A percentile compares a stretch with the other conserved stretches of the same genome.
phyloP scores from a whole-genome alignment of 2,888 invertebrate species.

The Dolichopus griseipennis region DNA sequence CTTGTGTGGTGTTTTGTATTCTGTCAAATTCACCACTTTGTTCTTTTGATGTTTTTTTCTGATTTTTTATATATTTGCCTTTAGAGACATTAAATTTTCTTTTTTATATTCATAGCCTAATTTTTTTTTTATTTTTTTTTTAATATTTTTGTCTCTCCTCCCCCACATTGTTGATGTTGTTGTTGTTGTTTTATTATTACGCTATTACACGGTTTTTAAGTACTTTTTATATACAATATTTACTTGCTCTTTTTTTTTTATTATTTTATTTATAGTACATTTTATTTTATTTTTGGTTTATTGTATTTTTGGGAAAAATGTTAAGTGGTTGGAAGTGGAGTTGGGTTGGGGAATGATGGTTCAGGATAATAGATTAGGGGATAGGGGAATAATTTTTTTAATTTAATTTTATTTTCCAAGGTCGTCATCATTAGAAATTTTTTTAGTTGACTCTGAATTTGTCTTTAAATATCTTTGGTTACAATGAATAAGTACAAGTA shows the following conservation, averaged over 20 bases:
- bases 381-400: no score
- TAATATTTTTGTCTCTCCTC: not conserved
- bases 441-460: not conserved
- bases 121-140: not conserved
- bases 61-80: not conserved
- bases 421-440: not conserved
- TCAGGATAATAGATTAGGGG: no score
- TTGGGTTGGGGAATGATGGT: no score
- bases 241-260: constrained; percentile 1
- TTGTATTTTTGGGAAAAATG: no score
- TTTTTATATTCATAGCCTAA: not conserved
- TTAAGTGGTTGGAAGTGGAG: no score
- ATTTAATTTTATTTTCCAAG: not conserved
- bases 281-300: no score
- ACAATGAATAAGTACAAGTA: no score
- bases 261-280: not conserved
- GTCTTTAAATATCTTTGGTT: no score
- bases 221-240: not conserved
- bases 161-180: not conserved
- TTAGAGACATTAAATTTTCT: not conserved
- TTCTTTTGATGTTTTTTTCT: not conserved
- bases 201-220: constrained; percentile 1
- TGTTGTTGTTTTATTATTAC: not conserved
- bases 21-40: not conserved
- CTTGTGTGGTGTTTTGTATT: no score